A percentile compares a stretch with the other conserved stretches of the same genome.
phyloP scores from a whole-genome alignment of 2,113 vertebrate species.

The Kryptolebias marmoratus region DNA sequence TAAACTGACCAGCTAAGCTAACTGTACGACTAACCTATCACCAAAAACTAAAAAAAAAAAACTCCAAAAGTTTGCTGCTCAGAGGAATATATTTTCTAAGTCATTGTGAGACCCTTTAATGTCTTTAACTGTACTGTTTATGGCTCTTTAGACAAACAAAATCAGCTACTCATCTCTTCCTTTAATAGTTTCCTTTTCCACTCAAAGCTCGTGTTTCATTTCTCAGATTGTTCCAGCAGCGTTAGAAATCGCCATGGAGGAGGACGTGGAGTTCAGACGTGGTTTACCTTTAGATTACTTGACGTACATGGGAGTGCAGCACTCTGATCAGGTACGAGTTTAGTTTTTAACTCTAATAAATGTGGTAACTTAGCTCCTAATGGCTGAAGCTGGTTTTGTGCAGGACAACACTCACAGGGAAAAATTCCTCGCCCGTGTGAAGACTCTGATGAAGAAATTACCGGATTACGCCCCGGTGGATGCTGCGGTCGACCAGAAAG shows the following conservation, averaged over 20 bases:
- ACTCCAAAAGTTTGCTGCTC: too few relatives aligned
- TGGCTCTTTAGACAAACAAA: too few relatives aligned
- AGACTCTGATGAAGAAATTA: constrained; percentile 86
- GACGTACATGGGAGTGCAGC: constrained; percentile 91
- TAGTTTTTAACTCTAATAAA: not conserved
- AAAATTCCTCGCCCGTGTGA: constrained; percentile 83
- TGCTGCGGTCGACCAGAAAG: constrained; percentile 94
- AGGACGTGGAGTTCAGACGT: constrained; percentile 89
- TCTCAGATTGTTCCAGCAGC: constrained; percentile 86
- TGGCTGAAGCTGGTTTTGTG: not conserved
- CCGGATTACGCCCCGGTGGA: constrained; percentile 87
- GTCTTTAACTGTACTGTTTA: too few relatives aligned
- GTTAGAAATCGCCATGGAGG: constrained; percentile 91
- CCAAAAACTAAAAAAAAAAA: too few relatives aligned
- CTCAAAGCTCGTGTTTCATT: not conserved
- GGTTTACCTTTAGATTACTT: constrained; percentile 92
- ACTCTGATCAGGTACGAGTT: constrained; percentile 81
- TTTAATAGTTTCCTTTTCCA: not conserved
- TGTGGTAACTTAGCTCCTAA: not conserved
- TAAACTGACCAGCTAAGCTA: too few relatives aligned
- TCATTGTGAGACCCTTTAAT: too few relatives aligned
- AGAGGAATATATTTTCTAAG: too few relatives aligned
- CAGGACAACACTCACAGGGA: constrained; percentile 82
- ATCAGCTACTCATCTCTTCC: too few relatives aligned
- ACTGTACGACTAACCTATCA: too few relatives aligned